Percentiles rank a stretch among this genome's conserved stretches.
Conservation (phyloP, 2,797 vertebrate species). For the Sebastes steindachneri region DNA sequence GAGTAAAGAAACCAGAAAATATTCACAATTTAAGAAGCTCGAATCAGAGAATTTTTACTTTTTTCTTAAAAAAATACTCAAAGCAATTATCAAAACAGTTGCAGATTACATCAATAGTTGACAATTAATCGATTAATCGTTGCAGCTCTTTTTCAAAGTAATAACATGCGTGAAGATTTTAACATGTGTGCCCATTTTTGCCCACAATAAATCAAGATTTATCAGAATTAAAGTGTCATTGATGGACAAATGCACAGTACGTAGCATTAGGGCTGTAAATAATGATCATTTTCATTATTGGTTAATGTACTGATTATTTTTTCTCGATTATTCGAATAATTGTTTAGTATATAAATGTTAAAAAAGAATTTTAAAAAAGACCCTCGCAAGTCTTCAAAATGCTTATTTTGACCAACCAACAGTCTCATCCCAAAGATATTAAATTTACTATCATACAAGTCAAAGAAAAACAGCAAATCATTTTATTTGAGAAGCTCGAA, state of each 20-base stretch:
- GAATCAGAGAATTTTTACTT: too few relatives aligned
- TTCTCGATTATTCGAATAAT: neutral
- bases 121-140: too few relatives aligned
- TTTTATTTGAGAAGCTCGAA: neutral
- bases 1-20: too few relatives aligned
- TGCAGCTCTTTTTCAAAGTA: neutral
- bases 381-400: neutral
- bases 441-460: neutral
- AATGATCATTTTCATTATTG: neutral
- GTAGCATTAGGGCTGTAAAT: neutral
- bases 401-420: neutral
- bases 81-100: too few relatives aligned
- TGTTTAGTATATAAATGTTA: neutral
- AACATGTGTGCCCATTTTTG: neutral
- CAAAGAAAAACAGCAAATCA: neutral
- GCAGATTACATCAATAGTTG: too few relatives aligned
- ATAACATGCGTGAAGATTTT: neutral
- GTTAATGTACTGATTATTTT: neutral
- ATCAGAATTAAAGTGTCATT: neutral
- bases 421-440: neutral
- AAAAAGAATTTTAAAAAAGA: rapidly evolving
- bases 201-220: neutral
- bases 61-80: too few relatives aligned
- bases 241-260: neutral
- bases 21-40: too few relatives aligned